phyloP scores from a whole-genome alignment of 1,140 invertebrate species.

The Polypedilum pembai region DNA sequence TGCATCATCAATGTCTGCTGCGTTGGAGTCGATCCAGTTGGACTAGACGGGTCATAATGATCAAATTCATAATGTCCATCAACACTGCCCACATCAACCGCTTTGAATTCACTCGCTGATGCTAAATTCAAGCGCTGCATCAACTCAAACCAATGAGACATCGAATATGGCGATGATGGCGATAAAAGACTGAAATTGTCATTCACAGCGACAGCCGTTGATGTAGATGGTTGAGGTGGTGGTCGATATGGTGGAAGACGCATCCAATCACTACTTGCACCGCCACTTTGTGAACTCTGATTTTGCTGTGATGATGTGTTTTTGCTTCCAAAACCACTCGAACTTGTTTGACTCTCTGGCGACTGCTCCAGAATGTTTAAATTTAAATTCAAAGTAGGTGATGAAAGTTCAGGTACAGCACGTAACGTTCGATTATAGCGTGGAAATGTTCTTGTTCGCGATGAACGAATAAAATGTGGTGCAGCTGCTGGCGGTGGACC shows the following conservation, averaged over 20 bases:
- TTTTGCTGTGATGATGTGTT: constrained; percentile 77
- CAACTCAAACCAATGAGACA: constrained; percentile 54
- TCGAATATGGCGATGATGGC: constrained; percentile 52
- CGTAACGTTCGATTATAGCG: constrained; percentile 56
- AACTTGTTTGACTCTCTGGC: constrained; percentile 77
- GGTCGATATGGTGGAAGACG: constrained; percentile 64
- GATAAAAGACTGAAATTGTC: constrained; percentile 33
- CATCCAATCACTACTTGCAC: constrained; percentile 62
- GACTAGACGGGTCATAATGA: constrained; percentile 58
- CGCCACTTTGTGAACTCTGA: constrained; percentile 60
- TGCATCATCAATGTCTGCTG: constrained; percentile 45
- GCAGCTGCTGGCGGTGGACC: constrained; percentile 38
- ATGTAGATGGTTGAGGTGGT: constrained; percentile 53
- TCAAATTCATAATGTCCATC: constrained; percentile 95
- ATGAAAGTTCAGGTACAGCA: constrained; percentile 57
- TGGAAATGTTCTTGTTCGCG: constrained; percentile 50
- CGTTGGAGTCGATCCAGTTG: constrained; percentile 54
- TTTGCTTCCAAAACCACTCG: constrained; percentile 82
- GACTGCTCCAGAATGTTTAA: constrained; percentile 58
- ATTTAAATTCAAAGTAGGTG: constrained; percentile 48
- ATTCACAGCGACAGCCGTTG: not conserved
- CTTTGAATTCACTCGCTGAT: constrained; percentile 46
- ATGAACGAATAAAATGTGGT: constrained; percentile 41
- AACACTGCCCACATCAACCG: constrained; percentile 73
- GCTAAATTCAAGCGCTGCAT: constrained; percentile 47